Percentiles rank a stretch among this genome's conserved stretches.
Conservation (phyloP, 2,113 vertebrate genomes). For the Psilopogon haemacephalus region DNA sequence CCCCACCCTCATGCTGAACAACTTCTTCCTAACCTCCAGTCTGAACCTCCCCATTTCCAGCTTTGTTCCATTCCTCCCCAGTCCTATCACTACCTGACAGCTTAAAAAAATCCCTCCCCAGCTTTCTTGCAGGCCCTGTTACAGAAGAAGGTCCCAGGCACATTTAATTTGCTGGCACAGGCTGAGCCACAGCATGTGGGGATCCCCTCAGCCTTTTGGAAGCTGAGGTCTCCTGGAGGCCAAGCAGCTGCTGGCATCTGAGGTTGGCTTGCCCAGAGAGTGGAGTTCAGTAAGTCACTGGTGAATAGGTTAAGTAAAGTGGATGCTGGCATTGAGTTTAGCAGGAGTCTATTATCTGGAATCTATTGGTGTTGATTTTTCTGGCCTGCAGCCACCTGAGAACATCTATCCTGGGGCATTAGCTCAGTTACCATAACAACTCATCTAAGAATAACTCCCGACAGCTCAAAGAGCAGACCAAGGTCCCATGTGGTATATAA, state of each 20-base stretch:
- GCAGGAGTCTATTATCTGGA: slow-evolving; percentile 53
- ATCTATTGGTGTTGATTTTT: slow-evolving; percentile 60
- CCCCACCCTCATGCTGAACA: too few relatives aligned
- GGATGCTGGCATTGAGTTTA: not conserved
- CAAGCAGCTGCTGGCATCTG: not conserved
- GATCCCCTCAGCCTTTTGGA: not conserved
- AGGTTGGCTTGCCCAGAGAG: not conserved
- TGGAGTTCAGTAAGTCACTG: slow-evolving; percentile 21
- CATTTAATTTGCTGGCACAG: not conserved
- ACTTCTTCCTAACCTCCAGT: too few relatives aligned
- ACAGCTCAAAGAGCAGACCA: not conserved
- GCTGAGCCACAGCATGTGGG: not conserved
- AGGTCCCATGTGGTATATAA: not conserved
- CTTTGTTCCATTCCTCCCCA: too few relatives aligned
- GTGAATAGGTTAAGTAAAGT: slow-evolving; percentile 54
- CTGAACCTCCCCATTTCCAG: too few relatives aligned
- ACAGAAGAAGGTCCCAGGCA: not conserved
- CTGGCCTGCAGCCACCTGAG: slow-evolving; percentile 56
- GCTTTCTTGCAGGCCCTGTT: too few relatives aligned
- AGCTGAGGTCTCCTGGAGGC: not conserved
- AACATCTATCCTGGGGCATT: slow-evolving; percentile 40
- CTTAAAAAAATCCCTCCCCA: too few relatives aligned
- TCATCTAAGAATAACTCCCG: slow-evolving; percentile 12
- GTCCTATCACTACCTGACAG: too few relatives aligned
- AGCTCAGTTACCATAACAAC: slow-evolving; percentile 66